Evolutionary conservation across 2,797 vertebrate genomes (phyloP), one percentile per base, ranked within the genome.

Genomic region (Arctocebus calabarensis): DNA sequence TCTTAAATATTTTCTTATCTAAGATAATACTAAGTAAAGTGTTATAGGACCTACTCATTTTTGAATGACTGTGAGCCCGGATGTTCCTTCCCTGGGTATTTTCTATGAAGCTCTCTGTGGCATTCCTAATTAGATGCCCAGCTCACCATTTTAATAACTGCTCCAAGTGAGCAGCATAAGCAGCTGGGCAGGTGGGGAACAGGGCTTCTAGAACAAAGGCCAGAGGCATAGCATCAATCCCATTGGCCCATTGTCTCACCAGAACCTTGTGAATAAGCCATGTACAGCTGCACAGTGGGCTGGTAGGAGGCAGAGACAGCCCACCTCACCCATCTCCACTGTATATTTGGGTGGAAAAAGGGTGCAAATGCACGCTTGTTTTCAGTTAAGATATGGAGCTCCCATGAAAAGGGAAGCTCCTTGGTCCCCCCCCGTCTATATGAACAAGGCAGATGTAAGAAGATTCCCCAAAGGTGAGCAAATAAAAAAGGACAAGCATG

Each of bases 401-500:
- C n/a, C 16, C 74, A 34, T 34, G n/a, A 37, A 32, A 86, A 82
- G 43, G 40, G 45, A 82, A 91, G n/a, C 0, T 52, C 48, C 17
- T 73, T 52, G 13, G 12, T 77, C 90, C 19, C 20, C 22, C 48
- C 14, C 68, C 66, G 73, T 90, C 40, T 79, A 12, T 74, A 62
- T 23, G 13, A 16, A 71, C 20, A 74, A 25, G 43, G 22, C 22
- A 85, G 66, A 84, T 85, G 3, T 59, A 68, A 37, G 55, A 73
- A 94, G 37, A 71, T 32, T 61, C 10, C 9, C 16, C 32, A 84
- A 64, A 97, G 98, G 94, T 97, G 78, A 97, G 85, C 20, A 81
- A 34, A 66, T 84, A 43, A 8, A 77, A 98, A 98, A 97, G 20
- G 84, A 97, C 94, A 97, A 97, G 94, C 96, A 94, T 91, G 68